Evolutionary conservation across 2,888 invertebrate species (phyloP).

Genomic region (Melanargia galathea): DNA sequence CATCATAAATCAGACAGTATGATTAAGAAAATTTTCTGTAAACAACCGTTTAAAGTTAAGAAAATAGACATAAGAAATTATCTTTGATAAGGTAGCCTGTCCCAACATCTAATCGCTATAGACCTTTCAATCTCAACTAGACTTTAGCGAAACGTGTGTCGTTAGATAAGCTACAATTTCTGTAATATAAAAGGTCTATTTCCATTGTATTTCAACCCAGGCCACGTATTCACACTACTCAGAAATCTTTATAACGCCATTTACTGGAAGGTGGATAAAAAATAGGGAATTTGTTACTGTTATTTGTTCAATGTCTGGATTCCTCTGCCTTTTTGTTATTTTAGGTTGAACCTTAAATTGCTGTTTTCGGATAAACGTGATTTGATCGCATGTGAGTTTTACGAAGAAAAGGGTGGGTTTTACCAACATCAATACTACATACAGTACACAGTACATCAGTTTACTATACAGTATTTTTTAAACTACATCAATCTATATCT

Average conservation of each 20-base stretch:
- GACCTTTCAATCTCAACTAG: not conserved
- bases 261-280: not conserved
- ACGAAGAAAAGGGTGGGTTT: not conserved
- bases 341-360: not conserved
- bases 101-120: not conserved
- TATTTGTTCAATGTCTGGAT: not conserved
- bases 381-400: not conserved
- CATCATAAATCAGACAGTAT: too few species aligned
- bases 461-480: too few species aligned
- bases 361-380: not conserved
- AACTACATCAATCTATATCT: too few species aligned
- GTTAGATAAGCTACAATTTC: not conserved
- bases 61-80: not conserved
- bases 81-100: not conserved
- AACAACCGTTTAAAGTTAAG: too few species aligned
- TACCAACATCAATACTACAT: too few species aligned
- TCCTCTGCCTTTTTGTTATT: not conserved
- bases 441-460: too few species aligned
- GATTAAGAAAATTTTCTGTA: too few species aligned
- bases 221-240: not conserved
- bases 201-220: not conserved
- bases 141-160: not conserved
- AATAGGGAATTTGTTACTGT: not conserved
- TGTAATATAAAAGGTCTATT: not conserved
- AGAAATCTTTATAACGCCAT: not conserved